Percentiles rank a stretch among this genome's conserved stretches.
Conservation (phyloP, 2,113 vertebrate genomes). For the Collichthys lucidus region DNA sequence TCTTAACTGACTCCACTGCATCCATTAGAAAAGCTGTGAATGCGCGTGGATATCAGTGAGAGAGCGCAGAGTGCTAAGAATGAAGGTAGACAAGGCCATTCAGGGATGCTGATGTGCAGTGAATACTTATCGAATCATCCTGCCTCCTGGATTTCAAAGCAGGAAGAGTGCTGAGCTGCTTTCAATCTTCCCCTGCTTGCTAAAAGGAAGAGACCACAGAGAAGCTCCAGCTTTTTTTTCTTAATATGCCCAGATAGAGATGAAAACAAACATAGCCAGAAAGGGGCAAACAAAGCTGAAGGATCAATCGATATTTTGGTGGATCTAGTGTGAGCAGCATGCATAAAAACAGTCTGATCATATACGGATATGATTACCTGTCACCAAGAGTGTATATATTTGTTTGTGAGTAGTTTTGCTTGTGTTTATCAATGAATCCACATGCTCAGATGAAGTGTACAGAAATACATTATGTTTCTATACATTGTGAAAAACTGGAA, state of each 20-base stretch:
- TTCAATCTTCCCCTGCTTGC: slow-evolving; percentile 43
- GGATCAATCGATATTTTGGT: slow-evolving; percentile 40
- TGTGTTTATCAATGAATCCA: background rate
- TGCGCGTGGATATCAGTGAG: slow-evolving; percentile 51
- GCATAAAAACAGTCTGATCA: slow-evolving; percentile 21
- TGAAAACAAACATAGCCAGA: slow-evolving; percentile 50
- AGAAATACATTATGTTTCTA: background rate
- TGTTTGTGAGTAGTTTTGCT: background rate
- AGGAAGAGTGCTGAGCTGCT: slow-evolving; percentile 56
- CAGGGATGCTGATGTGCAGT: slow-evolving; percentile 61
- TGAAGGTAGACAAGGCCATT: slow-evolving; percentile 68
- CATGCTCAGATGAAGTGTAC: background rate
- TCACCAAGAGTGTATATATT: background rate
- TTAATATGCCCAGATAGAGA: slow-evolving; percentile 55
- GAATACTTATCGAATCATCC: slow-evolving; percentile 73
- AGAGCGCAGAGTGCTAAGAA: slow-evolving; percentile 52
- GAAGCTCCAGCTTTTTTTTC: slow-evolving; percentile 22
- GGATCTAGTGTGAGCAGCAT: slow-evolving; percentile 45
- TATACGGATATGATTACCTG: background rate
- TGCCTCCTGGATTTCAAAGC: slow-evolving; percentile 67
- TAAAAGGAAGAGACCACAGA: slow-evolving; percentile 47
- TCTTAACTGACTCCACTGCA: slow-evolving; percentile 38
- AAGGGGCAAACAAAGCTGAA: slow-evolving; percentile 42
- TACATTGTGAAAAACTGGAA: slow-evolving; percentile 14
- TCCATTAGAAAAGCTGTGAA: slow-evolving; percentile 47